A percentile compares a stretch with the other conserved stretches of the same genome.
Conservation (phyloP, 2,113 vertebrate species). For the Noturus placidus region DNA sequence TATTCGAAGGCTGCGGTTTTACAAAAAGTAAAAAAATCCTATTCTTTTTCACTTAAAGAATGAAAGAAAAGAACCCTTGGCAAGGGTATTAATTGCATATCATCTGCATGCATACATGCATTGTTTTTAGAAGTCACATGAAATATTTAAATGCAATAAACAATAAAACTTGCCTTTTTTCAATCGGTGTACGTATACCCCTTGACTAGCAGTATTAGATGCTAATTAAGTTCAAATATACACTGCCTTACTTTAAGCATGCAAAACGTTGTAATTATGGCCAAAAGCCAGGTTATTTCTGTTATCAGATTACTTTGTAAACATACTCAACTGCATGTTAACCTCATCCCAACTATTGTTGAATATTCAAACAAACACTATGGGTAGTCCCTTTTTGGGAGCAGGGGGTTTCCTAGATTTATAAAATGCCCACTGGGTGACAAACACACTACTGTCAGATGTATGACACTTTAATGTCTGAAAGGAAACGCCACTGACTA, state of each 20-base stretch:
- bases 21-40: background rate
- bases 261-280: background rate
- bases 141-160: background rate
- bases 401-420: background rate
- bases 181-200: background rate
- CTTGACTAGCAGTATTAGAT: background rate
- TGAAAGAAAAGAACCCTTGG: background rate
- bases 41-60: background rate
- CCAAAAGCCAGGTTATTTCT: background rate
- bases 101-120: background rate
- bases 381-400: background rate
- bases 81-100: background rate
- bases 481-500: constrained; percentile 8
- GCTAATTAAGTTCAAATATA: background rate
- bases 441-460: constrained; percentile 27
- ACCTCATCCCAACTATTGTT: background rate
- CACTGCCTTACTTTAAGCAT: background rate
- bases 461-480: constrained; percentile 11
- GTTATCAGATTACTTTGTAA: background rate
- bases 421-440: constrained; percentile 9
- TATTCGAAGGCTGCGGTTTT: background rate
- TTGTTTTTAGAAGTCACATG: background rate
- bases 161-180: background rate
- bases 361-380: background rate
- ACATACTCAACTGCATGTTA: background rate